These are phyloP conservation scores for Noctua comes DNA, from an alignment of 2,888 invertebrate species.

Conservation along the genomic window DNA sequence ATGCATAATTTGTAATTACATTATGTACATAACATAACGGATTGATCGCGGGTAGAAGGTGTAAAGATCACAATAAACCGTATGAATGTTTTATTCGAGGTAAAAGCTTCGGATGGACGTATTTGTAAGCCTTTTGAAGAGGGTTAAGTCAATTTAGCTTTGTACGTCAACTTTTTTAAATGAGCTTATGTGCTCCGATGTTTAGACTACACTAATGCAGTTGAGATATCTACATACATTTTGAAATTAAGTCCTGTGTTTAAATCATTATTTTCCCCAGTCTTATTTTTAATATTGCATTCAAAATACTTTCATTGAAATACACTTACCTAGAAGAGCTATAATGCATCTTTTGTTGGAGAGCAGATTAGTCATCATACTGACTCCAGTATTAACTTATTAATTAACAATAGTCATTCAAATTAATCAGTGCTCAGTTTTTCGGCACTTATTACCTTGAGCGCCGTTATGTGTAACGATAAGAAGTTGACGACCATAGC, in stretches of 20 bases:
- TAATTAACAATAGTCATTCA: constrained; percentile 17
- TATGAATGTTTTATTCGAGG: constrained; percentile 86
- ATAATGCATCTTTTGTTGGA: not conserved
- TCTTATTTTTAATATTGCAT: not conserved
- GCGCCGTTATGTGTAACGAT: constrained; percentile 82
- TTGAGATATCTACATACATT: constrained; percentile 57
- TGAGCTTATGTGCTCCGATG: constrained; percentile 73
- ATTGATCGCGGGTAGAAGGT: constrained; percentile 75
- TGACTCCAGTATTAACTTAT: not conserved
- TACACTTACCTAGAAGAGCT: not conserved
- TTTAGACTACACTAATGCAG: constrained; percentile 67
- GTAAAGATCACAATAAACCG: constrained; percentile 86
- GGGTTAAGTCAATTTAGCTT: constrained; percentile 88
- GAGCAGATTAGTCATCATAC: not conserved
- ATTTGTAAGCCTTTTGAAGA: constrained; percentile 88
- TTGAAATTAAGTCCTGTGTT: constrained; percentile 29
- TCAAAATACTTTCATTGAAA: not conserved
- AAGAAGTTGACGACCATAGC: constrained; percentile 82
- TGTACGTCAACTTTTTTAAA: constrained; percentile 86
- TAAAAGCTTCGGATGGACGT: constrained; percentile 86
- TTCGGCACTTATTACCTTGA: constrained; percentile 73
- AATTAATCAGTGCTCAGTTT: constrained; percentile 70
- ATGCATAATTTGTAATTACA: constrained; percentile 63
- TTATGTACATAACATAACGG: constrained; percentile 55
- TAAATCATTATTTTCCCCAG: not conserved